Base-by-base conservation (phyloP, 2,113 vertebrate genomes). In the Amphiprion percula region DNA sequence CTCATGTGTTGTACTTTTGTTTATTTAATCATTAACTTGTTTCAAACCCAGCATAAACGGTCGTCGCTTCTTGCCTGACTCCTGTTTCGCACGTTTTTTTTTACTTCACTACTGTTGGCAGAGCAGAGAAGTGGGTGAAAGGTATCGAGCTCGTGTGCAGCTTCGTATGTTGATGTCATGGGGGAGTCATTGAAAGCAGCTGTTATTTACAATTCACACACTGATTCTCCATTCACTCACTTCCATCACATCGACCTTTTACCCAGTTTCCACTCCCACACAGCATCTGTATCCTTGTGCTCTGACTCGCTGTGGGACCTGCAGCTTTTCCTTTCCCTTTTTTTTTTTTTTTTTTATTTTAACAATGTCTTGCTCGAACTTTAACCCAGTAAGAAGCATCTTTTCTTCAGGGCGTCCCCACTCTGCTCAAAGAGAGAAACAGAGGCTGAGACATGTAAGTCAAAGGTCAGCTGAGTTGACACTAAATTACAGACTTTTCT, bases 371-470 rank as follows among this genome's bases (percentile, higher is more conserved):
- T 6, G 77, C 9, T 68, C 90, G 90, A 83, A 84, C 92, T 91
- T 92, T 90, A 84, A 89, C 92, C 92, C 41, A 92, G 87, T 89
- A 64, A 87, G 71, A 64, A 26, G 68, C 2, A 49, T 30, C 0
- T n/a, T 66, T 69, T 74, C 61, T 49, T 46, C 3, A 5, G 64
- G 72, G 77, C 49, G 21, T 83, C 71, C 49, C 54, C 44, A 28
- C 67, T 15, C 46, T 62, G 64, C 81, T 83, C 69, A 83, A 53
- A 63, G 47, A 74, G 54, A 44, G 10, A 1, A 53, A 66, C 58
- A 44, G 4, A 54, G 9, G 19, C 15, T 2, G 8, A 52, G 82
- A 24, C 26, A 44, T 66, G 44, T 53, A 12, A 50, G 80, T 30
- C 30, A 85, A 55, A 37, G 72, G 72, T 62, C 24, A 10, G 17